Evolutionary conservation across 2,797 vertebrate species (phyloP), one percentile per base, ranked within the genome.

Genomic region (Emys orbicularis): DNA sequence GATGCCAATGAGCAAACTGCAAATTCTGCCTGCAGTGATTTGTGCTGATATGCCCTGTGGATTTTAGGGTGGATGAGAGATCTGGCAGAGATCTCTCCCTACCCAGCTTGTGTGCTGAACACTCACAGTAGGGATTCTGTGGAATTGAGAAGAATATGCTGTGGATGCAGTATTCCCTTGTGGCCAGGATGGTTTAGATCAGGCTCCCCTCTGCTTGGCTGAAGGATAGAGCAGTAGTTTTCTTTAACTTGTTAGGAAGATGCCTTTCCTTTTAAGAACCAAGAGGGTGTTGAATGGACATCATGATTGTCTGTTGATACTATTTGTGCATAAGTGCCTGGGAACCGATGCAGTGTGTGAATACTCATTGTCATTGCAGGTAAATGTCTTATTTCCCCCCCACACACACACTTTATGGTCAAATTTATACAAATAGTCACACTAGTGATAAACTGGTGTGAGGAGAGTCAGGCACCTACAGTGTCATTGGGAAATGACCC

Each of bases 331-430:
- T 1, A 68, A 12, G 6, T 1, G 50, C 68, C 84, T 79, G 25
- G 41, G 83, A 13, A 44, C 44, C 61, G 4, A 10, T 41, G 8
- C 8, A 27, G 1, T 41, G 0, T 4, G 1, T 1, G n/a, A 88
- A 25, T 77, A 89, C 15, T 18, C 77, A 93, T 54, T 65, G 4
- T 82, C 90, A 50, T 44, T 0, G 57, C 72, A 90, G 21, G 11
- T 41, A 80, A 68, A 68, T 6, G 1, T 3, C 77, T 86, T 37
- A 83, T 68, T 57, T 57, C 12, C 16, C 12, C 16, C 18, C 16
- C 34, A 2, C 50, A 50, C 18, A 81, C 76, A 89, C 84, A 4
- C 25, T 85, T 79, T 41, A 6, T 77, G 59, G 5, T 52, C 8
- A 81, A 81, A 57, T 61, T 4, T n/a, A 34, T 1, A 23, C 44